These are phyloP conservation scores for Pocota personata DNA, from an alignment of 2,888 invertebrate species.

Conservation along the genomic window DNA sequence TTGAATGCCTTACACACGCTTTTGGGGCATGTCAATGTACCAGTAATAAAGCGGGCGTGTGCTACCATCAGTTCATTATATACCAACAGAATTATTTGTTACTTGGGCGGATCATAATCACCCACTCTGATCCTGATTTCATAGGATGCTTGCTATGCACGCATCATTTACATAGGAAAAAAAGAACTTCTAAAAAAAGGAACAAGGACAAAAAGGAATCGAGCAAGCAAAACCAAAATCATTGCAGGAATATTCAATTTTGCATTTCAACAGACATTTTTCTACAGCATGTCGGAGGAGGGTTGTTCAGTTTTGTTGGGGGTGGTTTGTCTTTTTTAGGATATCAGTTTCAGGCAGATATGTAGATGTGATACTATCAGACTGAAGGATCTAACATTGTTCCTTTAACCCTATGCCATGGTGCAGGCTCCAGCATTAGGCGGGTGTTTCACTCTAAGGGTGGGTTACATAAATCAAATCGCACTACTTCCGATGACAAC, in stretches of 20 bases:
- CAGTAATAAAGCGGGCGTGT: conserved; percentile 81
- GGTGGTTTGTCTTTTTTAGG: conserved; percentile 23
- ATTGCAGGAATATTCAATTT: conserved; percentile 60
- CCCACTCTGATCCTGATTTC: conserved; percentile 56
- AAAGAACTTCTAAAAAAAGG: background rate
- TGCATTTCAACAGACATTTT: conserved; percentile 59
- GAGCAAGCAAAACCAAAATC: conserved; percentile 20
- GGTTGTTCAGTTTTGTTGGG: conserved; percentile 2
- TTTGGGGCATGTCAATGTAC: conserved; percentile 62
- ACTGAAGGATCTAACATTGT: conserved; percentile 58
- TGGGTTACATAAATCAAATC: conserved; percentile 82
- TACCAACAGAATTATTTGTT: conserved; percentile 61
- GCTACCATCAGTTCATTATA: conserved; percentile 80
- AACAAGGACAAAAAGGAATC: conserved; percentile 18
- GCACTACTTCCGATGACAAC: conserved; percentile 81
- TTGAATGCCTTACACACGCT: conserved; percentile 19
- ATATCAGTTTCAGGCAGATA: conserved; percentile 59
- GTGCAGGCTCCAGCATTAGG: conserved; percentile 49
- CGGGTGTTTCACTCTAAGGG: background rate
- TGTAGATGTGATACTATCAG: conserved; percentile 61
- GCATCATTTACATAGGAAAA: conserved; percentile 62
- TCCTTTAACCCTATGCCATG: conserved; percentile 26
- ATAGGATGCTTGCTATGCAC: conserved; percentile 27
- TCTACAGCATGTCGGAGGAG: conserved; percentile 3
- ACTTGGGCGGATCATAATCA: conserved; percentile 72